Conservation (phyloP, 2,113 vertebrate genomes). For the Typhlomys cinereus region DNA sequence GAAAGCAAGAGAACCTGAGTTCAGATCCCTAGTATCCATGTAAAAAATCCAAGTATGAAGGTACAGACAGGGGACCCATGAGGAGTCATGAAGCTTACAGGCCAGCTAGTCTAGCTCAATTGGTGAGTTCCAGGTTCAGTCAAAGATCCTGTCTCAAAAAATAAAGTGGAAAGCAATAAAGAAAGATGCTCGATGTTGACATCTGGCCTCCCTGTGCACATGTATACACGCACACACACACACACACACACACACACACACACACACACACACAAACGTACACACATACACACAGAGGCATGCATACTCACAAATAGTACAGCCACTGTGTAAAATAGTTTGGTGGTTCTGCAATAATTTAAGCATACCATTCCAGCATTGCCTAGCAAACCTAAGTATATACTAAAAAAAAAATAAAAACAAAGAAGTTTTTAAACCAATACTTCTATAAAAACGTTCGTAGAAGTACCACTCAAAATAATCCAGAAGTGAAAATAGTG, state of each 20-base stretch:
- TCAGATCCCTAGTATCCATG: background rate
- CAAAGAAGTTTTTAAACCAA: background rate
- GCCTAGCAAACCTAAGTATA: background rate
- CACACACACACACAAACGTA: background rate
- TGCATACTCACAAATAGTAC: background rate
- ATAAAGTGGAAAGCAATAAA: background rate
- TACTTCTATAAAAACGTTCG: background rate
- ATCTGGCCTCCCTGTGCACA: background rate
- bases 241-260: background rate
- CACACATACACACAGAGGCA: background rate
- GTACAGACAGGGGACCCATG: background rate
- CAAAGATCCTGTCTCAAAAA: background rate
- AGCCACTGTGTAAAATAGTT: background rate
- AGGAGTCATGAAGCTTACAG: too few species aligned
- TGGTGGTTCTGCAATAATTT: slow-evolving; percentile 19
- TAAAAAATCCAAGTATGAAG: background rate
- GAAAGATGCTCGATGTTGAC: background rate
- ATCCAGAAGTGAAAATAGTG: background rate
- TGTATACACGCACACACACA: background rate
- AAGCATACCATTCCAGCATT: background rate
- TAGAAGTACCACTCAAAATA: slow-evolving; percentile 32
- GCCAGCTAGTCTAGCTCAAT: background rate
- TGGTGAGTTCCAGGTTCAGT: background rate
- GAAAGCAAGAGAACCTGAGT: background rate
- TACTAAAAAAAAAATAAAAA: background rate